Conservation (phyloP, 2,113 vertebrate species). For the Pristiophorus japonicus region DNA sequence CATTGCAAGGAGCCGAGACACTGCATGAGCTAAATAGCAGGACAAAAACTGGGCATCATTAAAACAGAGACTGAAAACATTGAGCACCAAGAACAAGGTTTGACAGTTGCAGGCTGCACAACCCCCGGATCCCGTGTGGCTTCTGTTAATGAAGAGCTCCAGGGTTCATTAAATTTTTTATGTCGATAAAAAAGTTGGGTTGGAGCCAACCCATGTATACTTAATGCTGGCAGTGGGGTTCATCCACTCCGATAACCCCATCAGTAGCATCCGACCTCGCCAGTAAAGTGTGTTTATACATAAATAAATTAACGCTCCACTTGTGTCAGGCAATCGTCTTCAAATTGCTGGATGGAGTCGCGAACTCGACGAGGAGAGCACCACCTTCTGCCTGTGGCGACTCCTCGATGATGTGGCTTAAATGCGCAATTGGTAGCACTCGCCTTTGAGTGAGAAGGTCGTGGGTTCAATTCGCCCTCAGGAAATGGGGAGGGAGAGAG, state of each 20-base stretch:
- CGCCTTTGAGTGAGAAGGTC: neutral
- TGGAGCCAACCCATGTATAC: neutral
- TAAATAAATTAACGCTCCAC: neutral
- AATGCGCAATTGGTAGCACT: neutral
- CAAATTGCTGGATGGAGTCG: neutral
- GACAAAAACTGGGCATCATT: neutral
- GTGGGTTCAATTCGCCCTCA: too few relatives aligned
- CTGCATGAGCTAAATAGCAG: neutral
- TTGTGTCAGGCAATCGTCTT: neutral
- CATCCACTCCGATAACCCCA: neutral
- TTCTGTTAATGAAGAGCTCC: neutral
- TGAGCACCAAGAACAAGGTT: neutral
- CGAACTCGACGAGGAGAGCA: too few relatives aligned
- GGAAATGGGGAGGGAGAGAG: neutral
- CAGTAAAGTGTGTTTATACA: neutral
- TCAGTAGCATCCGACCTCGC: too few relatives aligned
- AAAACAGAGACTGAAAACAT: neutral
- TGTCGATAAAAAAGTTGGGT: neutral
- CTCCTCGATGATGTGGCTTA: neutral
- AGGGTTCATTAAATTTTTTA: neutral
- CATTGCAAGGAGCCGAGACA: neutral
- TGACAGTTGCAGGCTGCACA: neutral
- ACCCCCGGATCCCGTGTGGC: neutral
- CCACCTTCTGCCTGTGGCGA: neutral
- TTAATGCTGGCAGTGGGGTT: neutral